Evolutionary conservation across 2,113 vertebrate genomes (phyloP), one percentile per base, ranked within the genome.

Genomic region (Perccottus glenii): DNA sequence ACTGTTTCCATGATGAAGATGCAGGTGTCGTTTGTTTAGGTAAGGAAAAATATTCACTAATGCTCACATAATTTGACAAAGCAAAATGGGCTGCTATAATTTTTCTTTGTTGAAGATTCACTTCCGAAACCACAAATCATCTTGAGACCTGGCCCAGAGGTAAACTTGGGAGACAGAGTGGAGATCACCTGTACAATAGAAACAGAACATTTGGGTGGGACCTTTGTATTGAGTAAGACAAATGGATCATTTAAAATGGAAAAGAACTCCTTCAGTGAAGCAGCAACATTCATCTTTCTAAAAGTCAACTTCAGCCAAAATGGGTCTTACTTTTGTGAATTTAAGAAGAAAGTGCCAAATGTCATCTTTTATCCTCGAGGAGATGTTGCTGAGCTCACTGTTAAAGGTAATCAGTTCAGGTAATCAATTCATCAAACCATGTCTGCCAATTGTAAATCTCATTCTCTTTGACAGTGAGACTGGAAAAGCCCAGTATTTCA

Each of bases 21-120:
- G 89, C 88, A 3, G 80, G 88, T 7, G 90, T 92, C 32, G 40
- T 85, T 14, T 92, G 91, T 73, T 80, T 86, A 85, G 83, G 90
- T 92, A 62, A 72, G 65, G 4, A 6, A 10, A n/a, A 1, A 5
- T 46, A 11, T 46, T 11, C 5, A 40, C 38, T 40, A 40, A 6
- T 40, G 38, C 8, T 40, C 8, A 40, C 38, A 5, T 40, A 40
- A 40, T 40, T 40, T 8, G 8, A 6, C 5, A 6, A 8, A 6
- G 4, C 38, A 6, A 40, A 40, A 40, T 27, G 38, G 5, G 11
- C 44, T 11, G 11, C 11, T 11, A 55, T 27, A 4, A 0, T 45
- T 9, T 72, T 35, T 8, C n/a, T 59, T 6, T 55, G 1, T 84
- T 70, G 32, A 63, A 91, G 88, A 80, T 55, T 57, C 67, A 52